These are phyloP conservation scores for Junonia oenone DNA, from an alignment of 2,888 invertebrate species.

Conservation along the genomic window DNA sequence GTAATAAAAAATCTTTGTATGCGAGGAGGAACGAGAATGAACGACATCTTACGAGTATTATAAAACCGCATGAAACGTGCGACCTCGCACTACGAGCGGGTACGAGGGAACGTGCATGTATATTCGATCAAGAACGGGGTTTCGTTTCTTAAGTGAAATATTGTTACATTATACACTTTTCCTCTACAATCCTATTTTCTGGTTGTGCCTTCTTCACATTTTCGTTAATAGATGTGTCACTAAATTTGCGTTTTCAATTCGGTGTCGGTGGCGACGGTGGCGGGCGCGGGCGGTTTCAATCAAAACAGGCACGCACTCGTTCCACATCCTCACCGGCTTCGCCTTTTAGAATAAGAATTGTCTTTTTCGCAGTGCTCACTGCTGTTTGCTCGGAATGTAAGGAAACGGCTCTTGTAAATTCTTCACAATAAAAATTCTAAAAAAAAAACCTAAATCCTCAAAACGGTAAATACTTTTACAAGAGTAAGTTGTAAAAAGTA, in stretches of 20 bases:
- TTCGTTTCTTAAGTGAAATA: slow-evolving; percentile 31
- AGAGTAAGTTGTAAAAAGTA: neutral
- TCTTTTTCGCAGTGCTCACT: slow-evolving; percentile 71
- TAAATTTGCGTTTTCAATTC: slow-evolving; percentile 77
- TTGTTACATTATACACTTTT: slow-evolving; percentile 41
- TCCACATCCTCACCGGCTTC: slow-evolving; percentile 69
- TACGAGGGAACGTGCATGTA: neutral
- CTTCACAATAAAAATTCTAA: neutral
- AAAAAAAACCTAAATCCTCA: too few relatives aligned
- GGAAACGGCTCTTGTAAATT: slow-evolving; percentile 42
- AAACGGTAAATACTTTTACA: too few relatives aligned
- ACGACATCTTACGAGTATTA: slow-evolving; percentile 19
- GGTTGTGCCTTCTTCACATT: slow-evolving; percentile 56
- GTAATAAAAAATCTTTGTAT: slow-evolving; percentile 33
- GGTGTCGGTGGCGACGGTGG: slow-evolving; percentile 45
- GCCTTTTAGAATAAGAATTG: slow-evolving; percentile 79
- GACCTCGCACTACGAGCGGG: neutral
- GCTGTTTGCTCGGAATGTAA: slow-evolving; percentile 44
- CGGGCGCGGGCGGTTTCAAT: slow-evolving; percentile 62
- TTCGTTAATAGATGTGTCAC: slow-evolving; percentile 75
- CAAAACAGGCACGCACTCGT: slow-evolving; percentile 75
- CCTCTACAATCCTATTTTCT: slow-evolving; percentile 51
- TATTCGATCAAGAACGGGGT: slow-evolving; percentile 17
- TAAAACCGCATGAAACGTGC: slow-evolving; percentile 17
- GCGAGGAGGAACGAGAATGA: slow-evolving; percentile 20